Evolutionary conservation across 2,888 invertebrate species (phyloP).

Genomic region (Harpalus rufipes): DNA sequence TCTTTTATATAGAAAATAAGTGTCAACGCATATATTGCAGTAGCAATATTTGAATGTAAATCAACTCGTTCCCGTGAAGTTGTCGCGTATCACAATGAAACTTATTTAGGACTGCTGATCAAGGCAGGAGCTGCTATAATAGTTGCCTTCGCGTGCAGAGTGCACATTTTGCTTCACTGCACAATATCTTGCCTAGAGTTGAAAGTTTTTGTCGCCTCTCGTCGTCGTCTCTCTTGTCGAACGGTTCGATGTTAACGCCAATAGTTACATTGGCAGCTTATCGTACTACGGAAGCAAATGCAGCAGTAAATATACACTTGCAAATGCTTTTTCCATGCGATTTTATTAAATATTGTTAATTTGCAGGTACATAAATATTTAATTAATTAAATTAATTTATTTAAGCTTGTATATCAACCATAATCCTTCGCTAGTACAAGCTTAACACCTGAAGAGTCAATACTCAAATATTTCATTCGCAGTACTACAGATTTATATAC

Average conservation of each 20-base stretch:
- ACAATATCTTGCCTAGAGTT: constrained; percentile 39
- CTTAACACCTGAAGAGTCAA: too few relatives aligned
- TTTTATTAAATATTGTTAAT: not conserved
- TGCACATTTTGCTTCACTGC: constrained; percentile 39
- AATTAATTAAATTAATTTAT: not conserved
- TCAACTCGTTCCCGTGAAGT: not conserved
- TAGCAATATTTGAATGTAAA: constrained; percentile 9
- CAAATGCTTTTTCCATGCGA: not conserved
- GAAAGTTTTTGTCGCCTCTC: constrained; percentile 35
- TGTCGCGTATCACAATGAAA: constrained; percentile 30
- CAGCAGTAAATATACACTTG: constrained; percentile 20
- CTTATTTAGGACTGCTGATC: constrained; percentile 41
- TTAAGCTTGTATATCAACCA: not conserved
- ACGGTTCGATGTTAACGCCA: constrained; percentile 8
- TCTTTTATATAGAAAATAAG: not conserved
- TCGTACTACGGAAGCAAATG: constrained; percentile 23
- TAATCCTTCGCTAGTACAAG: not conserved
- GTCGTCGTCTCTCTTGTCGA: constrained; percentile 28
- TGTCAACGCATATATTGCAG: not conserved
- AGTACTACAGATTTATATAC: too few relatives aligned
- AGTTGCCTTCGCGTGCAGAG: constrained; percentile 9
- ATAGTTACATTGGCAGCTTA: constrained; percentile 9
- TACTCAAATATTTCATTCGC: too few relatives aligned
- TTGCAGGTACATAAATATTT: not conserved
- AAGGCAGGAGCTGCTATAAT: not conserved